phyloP scores from a whole-genome alignment of 2,888 invertebrate species.

The Julus scanicus region DNA sequence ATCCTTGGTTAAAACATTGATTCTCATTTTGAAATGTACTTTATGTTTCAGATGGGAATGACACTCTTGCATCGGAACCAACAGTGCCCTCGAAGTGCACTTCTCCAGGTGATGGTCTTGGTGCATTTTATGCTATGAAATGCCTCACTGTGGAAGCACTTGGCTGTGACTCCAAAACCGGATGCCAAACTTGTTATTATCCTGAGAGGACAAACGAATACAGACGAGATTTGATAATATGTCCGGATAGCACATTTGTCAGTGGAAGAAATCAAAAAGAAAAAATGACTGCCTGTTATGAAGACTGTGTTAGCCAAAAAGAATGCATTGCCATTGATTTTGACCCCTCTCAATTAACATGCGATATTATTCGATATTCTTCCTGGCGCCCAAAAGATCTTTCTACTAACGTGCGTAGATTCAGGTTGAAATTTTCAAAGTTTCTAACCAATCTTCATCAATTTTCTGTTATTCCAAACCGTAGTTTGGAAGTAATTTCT shows the following conservation, averaged over 20 bases:
- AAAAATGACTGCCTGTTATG: not conserved
- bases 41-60: no score
- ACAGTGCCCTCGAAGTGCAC: not conserved
- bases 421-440: constrained; percentile 6
- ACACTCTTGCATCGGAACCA: no score
- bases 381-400: not conserved
- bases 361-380: not conserved
- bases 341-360: not conserved
- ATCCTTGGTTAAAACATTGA: no score
- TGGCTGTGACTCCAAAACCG: not conserved
- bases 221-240: not conserved
- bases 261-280: constrained; percentile 19
- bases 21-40: no score
- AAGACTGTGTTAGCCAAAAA: not conserved
- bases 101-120: not conserved
- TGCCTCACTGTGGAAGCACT: not conserved
- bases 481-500: not conserved
- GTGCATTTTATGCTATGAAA: constrained; percentile 17
- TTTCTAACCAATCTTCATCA: not conserved
- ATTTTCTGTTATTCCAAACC: not conserved
- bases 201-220: not conserved
- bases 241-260: not conserved
- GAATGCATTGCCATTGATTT: constrained; percentile 16
- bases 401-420: not conserved
- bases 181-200: not conserved